A percentile compares a stretch with the other conserved stretches of the same genome.
Conservation (phyloP, 2,113 vertebrate species). For the Chaetops frenatus region DNA sequence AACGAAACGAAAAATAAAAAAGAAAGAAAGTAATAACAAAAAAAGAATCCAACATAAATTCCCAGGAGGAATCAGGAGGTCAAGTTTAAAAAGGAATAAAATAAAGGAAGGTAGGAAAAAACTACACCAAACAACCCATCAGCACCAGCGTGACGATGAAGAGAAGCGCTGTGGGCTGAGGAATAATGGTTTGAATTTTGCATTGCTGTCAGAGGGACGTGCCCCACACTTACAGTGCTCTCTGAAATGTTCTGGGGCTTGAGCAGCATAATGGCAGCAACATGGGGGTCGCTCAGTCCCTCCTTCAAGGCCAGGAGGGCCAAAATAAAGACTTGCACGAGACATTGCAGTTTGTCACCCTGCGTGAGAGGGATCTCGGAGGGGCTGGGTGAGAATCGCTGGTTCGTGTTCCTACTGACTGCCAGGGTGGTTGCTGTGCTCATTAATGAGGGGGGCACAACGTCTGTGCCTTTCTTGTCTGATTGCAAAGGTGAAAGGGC, state of each 20-base stretch:
- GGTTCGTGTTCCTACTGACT: rapidly evolving
- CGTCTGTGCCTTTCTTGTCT: neutral
- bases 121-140: neutral
- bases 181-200: conserved; percentile 40
- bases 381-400: neutral
- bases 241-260: neutral
- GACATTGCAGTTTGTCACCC: neutral
- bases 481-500: neutral
- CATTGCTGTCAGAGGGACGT: neutral
- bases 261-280: rapidly evolving
- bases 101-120: neutral
- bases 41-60: neutral
- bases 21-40: neutral
- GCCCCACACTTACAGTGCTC: neutral
- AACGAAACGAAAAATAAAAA: neutral
- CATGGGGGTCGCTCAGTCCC: rapidly evolving
- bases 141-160: neutral
- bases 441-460: neutral
- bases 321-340: rapidly evolving
- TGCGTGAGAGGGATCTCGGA: rapidly evolving
- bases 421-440: neutral
- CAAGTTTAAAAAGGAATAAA: neutral
- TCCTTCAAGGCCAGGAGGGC: neutral
- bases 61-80: conserved; percentile 1
- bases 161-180: conserved; percentile 1